These are phyloP conservation scores for Listronotus bonariensis DNA, from an alignment of 1,140 invertebrate species.

Conservation along the genomic window DNA sequence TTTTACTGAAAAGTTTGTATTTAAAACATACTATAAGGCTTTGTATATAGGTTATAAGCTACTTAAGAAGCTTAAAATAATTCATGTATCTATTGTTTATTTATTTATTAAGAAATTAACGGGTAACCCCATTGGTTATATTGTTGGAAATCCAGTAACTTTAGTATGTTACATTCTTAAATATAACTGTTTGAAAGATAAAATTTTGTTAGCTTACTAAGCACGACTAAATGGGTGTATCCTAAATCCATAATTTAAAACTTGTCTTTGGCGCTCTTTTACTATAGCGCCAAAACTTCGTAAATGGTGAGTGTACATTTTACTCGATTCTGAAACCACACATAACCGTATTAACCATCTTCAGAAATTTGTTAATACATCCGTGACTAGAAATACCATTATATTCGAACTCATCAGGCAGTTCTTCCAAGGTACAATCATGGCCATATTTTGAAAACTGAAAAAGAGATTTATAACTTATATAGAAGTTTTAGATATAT, in stretches of 20 bases:
- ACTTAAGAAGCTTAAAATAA: too few relatives aligned
- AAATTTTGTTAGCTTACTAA: conserved; percentile 28
- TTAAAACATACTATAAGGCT: too few relatives aligned
- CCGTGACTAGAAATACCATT: conserved; percentile 30
- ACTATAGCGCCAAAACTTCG: conserved; percentile 47
- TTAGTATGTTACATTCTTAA: too few relatives aligned
- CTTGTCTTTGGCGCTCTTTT: conserved; percentile 44
- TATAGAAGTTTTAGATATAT: neutral
- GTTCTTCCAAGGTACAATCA: conserved; percentile 42
- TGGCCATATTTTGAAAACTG: conserved; percentile 46
- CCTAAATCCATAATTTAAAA: conserved; percentile 39
- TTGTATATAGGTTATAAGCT: too few relatives aligned
- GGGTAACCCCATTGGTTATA: too few relatives aligned
- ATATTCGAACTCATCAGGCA: conserved; percentile 39
- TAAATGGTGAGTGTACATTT: conserved; percentile 45
- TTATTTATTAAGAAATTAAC: too few relatives aligned
- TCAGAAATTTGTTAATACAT: conserved; percentile 28
- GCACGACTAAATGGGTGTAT: conserved; percentile 49
- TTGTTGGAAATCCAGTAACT: too few relatives aligned
- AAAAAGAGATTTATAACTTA: conserved; percentile 10
- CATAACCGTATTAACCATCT: conserved; percentile 31
- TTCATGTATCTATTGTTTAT: too few relatives aligned
- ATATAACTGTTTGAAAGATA: neutral
- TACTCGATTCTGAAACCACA: conserved; percentile 46
- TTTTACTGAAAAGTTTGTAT: too few relatives aligned